Percentiles rank a stretch among this genome's conserved stretches.
Conservation (phyloP, 2,113 vertebrate genomes). For the Saccopteryx bilineata region DNA sequence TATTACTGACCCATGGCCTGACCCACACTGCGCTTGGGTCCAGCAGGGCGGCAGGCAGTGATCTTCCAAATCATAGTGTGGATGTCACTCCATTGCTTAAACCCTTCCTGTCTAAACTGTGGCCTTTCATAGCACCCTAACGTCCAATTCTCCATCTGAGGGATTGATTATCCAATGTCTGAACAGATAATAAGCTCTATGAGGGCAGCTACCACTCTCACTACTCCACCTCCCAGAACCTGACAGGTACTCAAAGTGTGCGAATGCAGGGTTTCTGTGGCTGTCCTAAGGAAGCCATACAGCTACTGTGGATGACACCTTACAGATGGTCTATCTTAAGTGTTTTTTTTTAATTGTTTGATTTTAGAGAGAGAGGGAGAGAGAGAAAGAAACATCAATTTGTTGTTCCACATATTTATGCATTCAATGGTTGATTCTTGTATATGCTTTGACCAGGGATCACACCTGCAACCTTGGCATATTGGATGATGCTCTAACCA, state of each 20-base stretch:
- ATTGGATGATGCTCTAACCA: too few species aligned
- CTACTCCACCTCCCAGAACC: background rate
- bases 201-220: background rate
- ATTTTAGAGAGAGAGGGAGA: too few species aligned
- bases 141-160: background rate
- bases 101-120: too few species aligned
- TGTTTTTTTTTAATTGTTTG: too few species aligned
- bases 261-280: background rate
- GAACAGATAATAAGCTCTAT: rapidly evolving
- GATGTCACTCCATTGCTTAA: background rate
- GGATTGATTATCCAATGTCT: background rate
- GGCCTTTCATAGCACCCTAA: too few species aligned
- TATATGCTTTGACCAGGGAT: too few species aligned
- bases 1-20: background rate
- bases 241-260: rapidly evolving
- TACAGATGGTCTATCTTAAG: background rate
- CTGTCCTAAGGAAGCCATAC: background rate
- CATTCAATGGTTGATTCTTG: too few species aligned
- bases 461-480: too few species aligned
- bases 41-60: background rate
- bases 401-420: too few species aligned
- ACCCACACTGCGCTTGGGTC: background rate
- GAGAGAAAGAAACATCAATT: too few species aligned
- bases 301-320: background rate
- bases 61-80: background rate